phyloP scores from a whole-genome alignment of 1,140 invertebrate genomes.

The Listronotus oregonensis region DNA sequence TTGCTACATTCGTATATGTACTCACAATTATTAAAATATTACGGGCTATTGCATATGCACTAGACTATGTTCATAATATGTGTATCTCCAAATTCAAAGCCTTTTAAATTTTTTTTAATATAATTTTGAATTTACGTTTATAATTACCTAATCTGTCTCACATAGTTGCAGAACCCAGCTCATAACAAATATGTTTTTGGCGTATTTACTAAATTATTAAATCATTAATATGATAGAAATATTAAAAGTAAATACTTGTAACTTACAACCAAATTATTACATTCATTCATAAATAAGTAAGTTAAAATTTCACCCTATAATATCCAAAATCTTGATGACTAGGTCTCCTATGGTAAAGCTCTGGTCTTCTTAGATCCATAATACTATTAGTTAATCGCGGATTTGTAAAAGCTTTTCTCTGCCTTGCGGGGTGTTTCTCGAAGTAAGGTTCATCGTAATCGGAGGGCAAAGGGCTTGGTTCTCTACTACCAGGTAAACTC shows the following conservation, averaged over 20 bases:
- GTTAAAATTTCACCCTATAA: conserved; percentile 46
- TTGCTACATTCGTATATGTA: neutral
- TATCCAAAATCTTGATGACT: conserved; percentile 43
- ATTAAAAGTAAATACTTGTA: too few species aligned
- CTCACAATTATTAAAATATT: too few species aligned
- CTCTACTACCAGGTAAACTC: conserved; percentile 54
- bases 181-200: neutral
- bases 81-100: conserved; percentile 42
- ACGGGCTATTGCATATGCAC: too few species aligned
- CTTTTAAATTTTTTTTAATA: conserved; percentile 18
- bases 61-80: neutral
- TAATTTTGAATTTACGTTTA: neutral
- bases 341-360: conserved; percentile 46
- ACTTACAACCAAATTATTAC: too few species aligned
- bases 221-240: too few species aligned
- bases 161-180: too few species aligned
- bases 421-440: conserved; percentile 31
- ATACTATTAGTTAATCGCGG: conserved; percentile 48
- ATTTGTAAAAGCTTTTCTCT: conserved; percentile 32
- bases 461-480: conserved; percentile 57
- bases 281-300: too few species aligned
- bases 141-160: neutral
- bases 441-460: conserved; percentile 45
- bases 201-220: too few species aligned
- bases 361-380: conserved; percentile 53